A percentile compares a stretch with the other conserved stretches of the same genome.
Conservation (phyloP, 2,113 vertebrate species). For the Taxidea taxus region DNA sequence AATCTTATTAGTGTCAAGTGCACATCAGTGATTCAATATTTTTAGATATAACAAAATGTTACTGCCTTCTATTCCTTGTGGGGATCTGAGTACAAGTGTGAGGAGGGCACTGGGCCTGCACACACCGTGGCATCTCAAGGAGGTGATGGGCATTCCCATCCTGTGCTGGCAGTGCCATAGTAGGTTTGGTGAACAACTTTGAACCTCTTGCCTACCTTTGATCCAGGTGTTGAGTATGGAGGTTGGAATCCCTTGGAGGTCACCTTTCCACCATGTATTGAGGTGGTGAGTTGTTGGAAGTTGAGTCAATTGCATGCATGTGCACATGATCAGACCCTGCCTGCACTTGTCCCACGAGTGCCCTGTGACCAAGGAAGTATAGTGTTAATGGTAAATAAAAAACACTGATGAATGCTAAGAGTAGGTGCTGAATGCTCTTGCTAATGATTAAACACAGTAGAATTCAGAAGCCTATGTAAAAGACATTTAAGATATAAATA, state of each 20-base stretch:
- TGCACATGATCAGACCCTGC: background rate
- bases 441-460: background rate
- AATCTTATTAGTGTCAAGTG: too few species aligned
- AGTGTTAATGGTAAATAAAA: background rate
- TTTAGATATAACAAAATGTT: background rate
- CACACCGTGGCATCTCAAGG: background rate
- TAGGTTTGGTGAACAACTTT: background rate
- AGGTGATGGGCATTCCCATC: background rate
- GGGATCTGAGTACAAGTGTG: background rate
- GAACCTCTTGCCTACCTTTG: background rate
- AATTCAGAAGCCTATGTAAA: background rate
- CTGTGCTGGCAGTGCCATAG: background rate
- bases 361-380: background rate
- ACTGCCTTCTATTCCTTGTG: rapidly evolving
- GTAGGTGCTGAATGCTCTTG: background rate
- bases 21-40: too few species aligned
- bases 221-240: background rate
- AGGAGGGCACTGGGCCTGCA: rapidly evolving
- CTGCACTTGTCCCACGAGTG: background rate
- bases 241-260: background rate
- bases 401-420: background rate
- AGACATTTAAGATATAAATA: background rate
- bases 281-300: background rate
- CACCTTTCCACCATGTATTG: background rate
- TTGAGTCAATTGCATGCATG: background rate